These are phyloP conservation scores for Pungitius pungitius DNA, from an alignment of 2,113 vertebrate genomes.

Conservation along the genomic window DNA sequence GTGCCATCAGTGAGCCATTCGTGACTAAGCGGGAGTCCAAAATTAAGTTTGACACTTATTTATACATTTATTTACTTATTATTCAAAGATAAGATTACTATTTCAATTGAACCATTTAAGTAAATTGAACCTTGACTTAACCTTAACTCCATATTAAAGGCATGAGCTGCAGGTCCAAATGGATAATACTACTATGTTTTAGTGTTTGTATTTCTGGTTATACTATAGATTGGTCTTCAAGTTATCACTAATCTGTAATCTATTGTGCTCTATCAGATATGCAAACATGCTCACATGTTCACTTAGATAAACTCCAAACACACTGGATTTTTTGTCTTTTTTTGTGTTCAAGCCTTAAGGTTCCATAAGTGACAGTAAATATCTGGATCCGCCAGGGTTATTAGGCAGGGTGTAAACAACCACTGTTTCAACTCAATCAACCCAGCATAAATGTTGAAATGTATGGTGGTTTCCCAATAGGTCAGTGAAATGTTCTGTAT, in stretches of 20 bases:
- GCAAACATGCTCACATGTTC: constrained; percentile 24
- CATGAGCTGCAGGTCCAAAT: not conserved
- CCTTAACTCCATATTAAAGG: not conserved
- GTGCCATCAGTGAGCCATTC: not conserved
- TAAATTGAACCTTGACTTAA: too few species aligned
- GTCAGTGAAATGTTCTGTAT: constrained; percentile 19
- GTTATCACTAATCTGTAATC: constrained; percentile 18
- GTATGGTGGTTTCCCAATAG: constrained; percentile 10
- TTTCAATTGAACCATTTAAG: not conserved
- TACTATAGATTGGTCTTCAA: not conserved
- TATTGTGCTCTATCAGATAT: constrained; percentile 4
- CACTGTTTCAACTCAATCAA: constrained; percentile 34
- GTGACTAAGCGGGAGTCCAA: not conserved
- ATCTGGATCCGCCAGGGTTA: constrained; percentile 22
- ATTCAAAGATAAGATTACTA: not conserved
- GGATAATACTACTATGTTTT: not conserved
- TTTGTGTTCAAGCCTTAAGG: not conserved
- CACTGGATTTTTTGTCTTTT: not conserved
- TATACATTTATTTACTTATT: too few species aligned
- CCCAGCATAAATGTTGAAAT: constrained; percentile 24
- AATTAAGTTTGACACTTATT: too few species aligned
- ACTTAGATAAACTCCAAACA: constrained; percentile 24
- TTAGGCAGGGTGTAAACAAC: constrained; percentile 37
- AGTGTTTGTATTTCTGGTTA: not conserved
- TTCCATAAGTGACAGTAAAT: constrained; percentile 11